Base-by-base conservation (phyloP, 1,140 invertebrate genomes). In the Pseudomyrmex dendroicus region DNA sequence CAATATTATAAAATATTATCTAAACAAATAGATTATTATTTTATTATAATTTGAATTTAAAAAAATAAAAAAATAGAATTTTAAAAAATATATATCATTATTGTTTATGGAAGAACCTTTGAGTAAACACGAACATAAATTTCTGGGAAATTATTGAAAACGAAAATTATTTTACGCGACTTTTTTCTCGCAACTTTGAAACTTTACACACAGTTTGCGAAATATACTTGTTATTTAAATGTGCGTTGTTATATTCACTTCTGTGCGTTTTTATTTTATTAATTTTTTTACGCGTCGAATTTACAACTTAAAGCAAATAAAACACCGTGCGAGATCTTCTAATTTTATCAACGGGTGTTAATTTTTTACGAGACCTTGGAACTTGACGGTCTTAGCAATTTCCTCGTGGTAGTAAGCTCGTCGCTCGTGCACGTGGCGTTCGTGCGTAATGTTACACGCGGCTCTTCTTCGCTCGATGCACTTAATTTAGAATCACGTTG, bases 401-500 rank as follows among this genome's bases (percentile, higher is more conserved):
- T 48, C 52, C 52, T 44, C 25, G 54, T 56, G 10, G 22, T 57
- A 70, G 64, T 20, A 54, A 1, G 12, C 66, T 80, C 59, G 3
- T 35, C 70, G 70, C 35, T 73, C 70, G 44, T 46, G 35, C 56
- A 70, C 52, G 64, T 78, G 70, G 68, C 76, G 54, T 35, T 35
- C 35, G 35, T 48, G 48, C 66, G 76, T 72, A 80, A 80, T 62
- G 70, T 78, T 72, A 48, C 66, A 15, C 67, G 76, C 66, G 76
- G 76, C 44, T 70, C 76, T 63, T 62, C 59, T 74, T 54, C 59
- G 13, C 78, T 52, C 54, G 56, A 48, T 62, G 64, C 82, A 68
- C 64, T 84, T 84, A 84, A 84, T 84, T 84, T 84, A 80, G 63
- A 84, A 77, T 61, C 52, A 12, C 52, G 67, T 44, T 7, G 52